phyloP scores from a whole-genome alignment of 2,797 vertebrate species.

The Neopelma chrysocephalum region DNA sequence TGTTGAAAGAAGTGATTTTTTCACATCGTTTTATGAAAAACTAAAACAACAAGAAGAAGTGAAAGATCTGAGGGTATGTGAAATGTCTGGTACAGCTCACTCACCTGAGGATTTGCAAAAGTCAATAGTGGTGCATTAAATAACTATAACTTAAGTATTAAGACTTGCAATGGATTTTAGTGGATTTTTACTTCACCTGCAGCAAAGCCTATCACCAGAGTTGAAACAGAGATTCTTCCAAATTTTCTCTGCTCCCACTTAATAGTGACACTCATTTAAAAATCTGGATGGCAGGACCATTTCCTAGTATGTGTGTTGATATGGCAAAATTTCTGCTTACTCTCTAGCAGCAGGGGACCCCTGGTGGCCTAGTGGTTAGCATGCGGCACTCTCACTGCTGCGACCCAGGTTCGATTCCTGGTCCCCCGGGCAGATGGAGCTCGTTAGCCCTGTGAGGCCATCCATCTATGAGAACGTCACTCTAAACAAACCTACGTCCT shows the following conservation, averaged over 20 bases:
- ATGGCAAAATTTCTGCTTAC: background rate
- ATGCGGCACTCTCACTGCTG: too few species aligned
- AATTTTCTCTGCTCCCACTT: background rate
- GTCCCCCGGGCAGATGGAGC: too few species aligned
- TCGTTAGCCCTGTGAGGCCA: too few species aligned
- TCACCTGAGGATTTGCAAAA: background rate
- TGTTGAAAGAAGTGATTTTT: slow-evolving; percentile 88
- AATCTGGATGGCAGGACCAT: background rate
- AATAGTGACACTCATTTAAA: background rate
- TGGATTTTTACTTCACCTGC: background rate
- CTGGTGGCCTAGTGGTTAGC: too few species aligned
- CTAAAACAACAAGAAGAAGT: slow-evolving; percentile 90
- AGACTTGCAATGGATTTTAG: background rate
- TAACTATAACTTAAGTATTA: background rate
- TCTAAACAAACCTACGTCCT: too few species aligned
- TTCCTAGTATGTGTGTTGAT: background rate
- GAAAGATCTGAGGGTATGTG: slow-evolving; percentile 85
- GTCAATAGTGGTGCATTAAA: background rate
- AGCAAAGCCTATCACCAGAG: background rate
- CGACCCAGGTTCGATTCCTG: too few species aligned
- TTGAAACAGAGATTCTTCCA: background rate
- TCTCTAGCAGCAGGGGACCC: background rate
- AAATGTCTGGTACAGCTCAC: background rate
- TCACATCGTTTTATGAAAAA: slow-evolving; percentile 90
- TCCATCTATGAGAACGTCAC: too few species aligned